Evolutionary conservation across 2,797 vertebrate genomes (phyloP), one percentile per base, ranked within the genome.

Genomic region (Poecilia velifera): DNA sequence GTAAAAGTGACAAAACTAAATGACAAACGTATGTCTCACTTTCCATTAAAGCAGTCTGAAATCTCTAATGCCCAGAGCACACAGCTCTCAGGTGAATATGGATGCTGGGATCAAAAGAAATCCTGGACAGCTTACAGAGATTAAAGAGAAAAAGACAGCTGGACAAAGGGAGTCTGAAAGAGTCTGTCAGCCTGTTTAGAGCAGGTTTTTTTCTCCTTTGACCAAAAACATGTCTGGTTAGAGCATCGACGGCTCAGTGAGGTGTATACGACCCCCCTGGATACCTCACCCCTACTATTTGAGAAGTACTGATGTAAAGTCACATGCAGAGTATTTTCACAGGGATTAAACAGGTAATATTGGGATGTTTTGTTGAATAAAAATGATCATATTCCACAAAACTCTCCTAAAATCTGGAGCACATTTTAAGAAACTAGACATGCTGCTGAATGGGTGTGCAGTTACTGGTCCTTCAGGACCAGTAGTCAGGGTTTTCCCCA

Each of bases 91-190:
- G 73, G 72, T 78, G 68, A 89, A 59, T 46, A 74, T 80, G 41
- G 84, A 72, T 6, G 1, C 70, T 0, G 9, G 84, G 82, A 86
- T 91, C 87, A 87, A 90, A 88, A 75, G 55, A 81, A 80, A 75
- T 84, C 43, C 70, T 34, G 64, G 78, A 79, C 57, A 84, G 76
- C 70, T 89, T 85, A 62, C 10, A 10, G 74, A 80, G 87, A 88
- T 89, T 87, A 91, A 86, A 86, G 62, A 86, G 57, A 79, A 70
- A 73, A n/a, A 81, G 77, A 87, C 80, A 76, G 80, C 45, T 62
- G 77, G 79, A 83, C 83, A 87, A 87, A 78, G 62, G 45, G 71
- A 86, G 77, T 78, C 62, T 45, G 41, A 82, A 76, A 76, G 45
- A 84, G 59, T 73, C 78, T 66, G 79, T 77, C 72, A 78, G 64